Base-by-base conservation (phyloP, 2,888 invertebrate genomes). In the Lithophane ornitopus region DNA sequence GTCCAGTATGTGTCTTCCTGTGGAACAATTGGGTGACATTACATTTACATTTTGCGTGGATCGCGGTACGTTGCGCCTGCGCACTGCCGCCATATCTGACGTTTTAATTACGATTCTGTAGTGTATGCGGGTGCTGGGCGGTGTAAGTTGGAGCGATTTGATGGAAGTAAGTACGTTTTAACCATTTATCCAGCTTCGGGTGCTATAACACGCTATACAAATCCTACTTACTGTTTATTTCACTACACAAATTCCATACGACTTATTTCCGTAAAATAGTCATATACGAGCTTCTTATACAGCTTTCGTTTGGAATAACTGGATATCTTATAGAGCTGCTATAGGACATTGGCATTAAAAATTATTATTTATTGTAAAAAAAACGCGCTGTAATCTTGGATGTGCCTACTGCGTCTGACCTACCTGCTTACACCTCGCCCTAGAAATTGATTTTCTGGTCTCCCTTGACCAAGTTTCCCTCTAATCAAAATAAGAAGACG, bases 81-180 rank as follows among this genome's bases (percentile, higher is more conserved):
- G 89, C 91, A 88, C 69, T 89, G 91, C 90, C 89, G 91, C 93
- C 92, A 91, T 94, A 94, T 95, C 94, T 95, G 95, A 96, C 94
- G 91, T 93, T 94, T 95, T 95, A 95, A 96, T 96, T 95, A 96
- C 93, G 90, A 95, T 95, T 93, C 94, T 89, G 85, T 85, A 82
- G 91, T 87, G 90, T 89, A 87, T 90, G 88, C 88, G 83, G 81
- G 77, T 81, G 72, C 70, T 76, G 84, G 81, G 78, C 76, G 92
- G 92, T 68, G 62, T 62, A 70, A 88, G 67, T 87, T 80, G 6
- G 0, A 71, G 88, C 86, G 86, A 41, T 9, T 56, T 70, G 28
- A 49, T 49, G 49, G 49, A 49, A 49, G 49, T 46, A 46, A 14
- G 78, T 76, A 6, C 7, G 41, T 11, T n/a, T 52, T 34, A 49